phyloP scores from a whole-genome alignment of 2,113 vertebrate genomes.

The Esox niger region DNA sequence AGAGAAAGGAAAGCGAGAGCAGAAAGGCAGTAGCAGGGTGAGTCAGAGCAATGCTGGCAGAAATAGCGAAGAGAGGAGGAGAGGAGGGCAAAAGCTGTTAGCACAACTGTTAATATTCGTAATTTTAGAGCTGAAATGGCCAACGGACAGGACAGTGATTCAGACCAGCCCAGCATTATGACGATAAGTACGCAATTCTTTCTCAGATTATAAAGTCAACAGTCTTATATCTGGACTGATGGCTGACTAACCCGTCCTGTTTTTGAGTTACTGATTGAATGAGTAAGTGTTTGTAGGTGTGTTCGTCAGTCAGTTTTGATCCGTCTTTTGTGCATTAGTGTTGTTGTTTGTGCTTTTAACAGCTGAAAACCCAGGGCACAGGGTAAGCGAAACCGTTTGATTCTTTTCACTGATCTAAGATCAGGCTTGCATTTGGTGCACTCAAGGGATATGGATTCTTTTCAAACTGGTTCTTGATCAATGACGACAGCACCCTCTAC shows the following conservation, averaged over 20 bases:
- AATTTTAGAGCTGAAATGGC: conserved; percentile 52
- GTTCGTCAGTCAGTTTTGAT: background rate
- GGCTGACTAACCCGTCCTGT: background rate
- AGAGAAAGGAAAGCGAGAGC: conserved; percentile 20
- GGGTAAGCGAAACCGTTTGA: too few relatives aligned
- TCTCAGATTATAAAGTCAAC: background rate
- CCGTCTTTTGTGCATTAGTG: too few relatives aligned
- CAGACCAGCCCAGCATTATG: conserved; percentile 31
- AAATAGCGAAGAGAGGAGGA: conserved; percentile 19
- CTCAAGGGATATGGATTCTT: background rate
- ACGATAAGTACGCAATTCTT: conserved; percentile 30
- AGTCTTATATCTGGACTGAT: background rate
- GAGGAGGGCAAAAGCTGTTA: conserved; percentile 47
- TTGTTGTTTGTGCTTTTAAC: too few relatives aligned
- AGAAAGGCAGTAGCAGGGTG: conserved; percentile 14
- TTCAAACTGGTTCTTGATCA: background rate
- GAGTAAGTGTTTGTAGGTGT: background rate
- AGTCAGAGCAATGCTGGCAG: conserved; percentile 60
- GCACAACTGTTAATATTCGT: conserved; percentile 65
- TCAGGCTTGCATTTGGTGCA: background rate
- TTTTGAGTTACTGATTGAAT: background rate
- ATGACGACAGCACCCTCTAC: background rate
- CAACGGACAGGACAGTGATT: conserved; percentile 38
- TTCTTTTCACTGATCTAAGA: background rate
- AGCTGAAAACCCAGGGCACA: too few relatives aligned